Evolutionary conservation across 2,888 invertebrate species (phyloP), one percentile per base, ranked within the genome.

Genomic region (Minunthozetes semirufus): DNA sequence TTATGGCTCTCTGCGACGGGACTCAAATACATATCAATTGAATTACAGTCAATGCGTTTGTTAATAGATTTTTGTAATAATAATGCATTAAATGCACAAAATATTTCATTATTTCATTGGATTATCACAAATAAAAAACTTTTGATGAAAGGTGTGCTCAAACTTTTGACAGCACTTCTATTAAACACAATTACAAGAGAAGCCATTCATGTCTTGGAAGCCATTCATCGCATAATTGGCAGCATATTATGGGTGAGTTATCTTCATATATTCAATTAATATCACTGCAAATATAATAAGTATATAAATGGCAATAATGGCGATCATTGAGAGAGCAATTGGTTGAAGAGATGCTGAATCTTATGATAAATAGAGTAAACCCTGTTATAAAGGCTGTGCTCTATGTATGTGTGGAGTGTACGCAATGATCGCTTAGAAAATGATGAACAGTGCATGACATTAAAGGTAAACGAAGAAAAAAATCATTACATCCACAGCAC

Each of bases 391-490:
- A 8, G 61, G 25, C 11, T 61, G 29, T 25, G 63, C 33, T 33
- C 48, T 17, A 13, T 9, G 48, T 8, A 17, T 3, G n/a, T 48
- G 15, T 48, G n/a, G 2, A 3, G 22, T 11, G 63, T 63, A 33
- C 63, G 63, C 63, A 63, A 17, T 33, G 33, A 63, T 63, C 63
- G 63, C 11, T 33, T 63, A 2, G 22, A 25, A 33, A 63, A 63
- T 63, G 33, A 63, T 63, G 63, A 63, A 63, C 33, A 63, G 63
- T 63, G 63, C 63, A 63, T 63, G 63, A 63, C 63, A 63, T 63
- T 25, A 56, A 25, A 25, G 6, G 19, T 9, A 9, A 13, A 6
- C 29, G 17, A n/a, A 11, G 9, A 2, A 63, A 29, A 63, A 29
- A 63, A 63, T 63, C 63, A 33, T 63, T 63, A 33, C 5, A 63